Percentiles rank a stretch among this genome's conserved stretches.
These are phyloP conservation scores for Sebastes umbrosus DNA, from an alignment of 2,797 vertebrate genomes.

Conservation along the genomic window DNA sequence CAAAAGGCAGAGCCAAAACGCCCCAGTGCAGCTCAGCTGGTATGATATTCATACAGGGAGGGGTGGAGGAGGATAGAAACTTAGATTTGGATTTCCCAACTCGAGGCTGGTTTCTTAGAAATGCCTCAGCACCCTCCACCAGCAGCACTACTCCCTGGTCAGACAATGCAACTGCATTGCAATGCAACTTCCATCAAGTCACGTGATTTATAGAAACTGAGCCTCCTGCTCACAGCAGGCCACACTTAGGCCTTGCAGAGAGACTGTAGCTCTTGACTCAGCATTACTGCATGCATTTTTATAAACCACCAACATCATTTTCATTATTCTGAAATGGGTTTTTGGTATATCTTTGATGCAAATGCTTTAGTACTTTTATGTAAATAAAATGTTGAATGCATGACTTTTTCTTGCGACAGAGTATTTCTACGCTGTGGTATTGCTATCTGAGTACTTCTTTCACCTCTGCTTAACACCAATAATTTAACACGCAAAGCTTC, in stretches of 20 bases:
- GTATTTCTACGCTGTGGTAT: neutral
- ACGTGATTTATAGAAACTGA: slow-evolving; percentile 65
- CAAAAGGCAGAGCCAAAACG: neutral
- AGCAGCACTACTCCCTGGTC: slow-evolving; percentile 14
- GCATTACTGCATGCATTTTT: neutral
- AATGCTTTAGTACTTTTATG: neutral
- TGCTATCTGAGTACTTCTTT: neutral
- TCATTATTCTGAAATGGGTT: too few species aligned
- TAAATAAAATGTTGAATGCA: neutral
- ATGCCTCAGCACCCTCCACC: neutral
- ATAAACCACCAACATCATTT: too few species aligned
- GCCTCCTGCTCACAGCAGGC: neutral
- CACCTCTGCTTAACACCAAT: neutral
- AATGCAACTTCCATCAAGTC: slow-evolving; percentile 37
- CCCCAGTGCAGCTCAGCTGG: neutral
- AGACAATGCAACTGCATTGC: neutral
- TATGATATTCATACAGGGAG: neutral
- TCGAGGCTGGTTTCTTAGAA: slow-evolving; percentile 29
- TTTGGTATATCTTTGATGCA: neutral
- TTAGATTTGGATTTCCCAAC: slow-evolving; percentile 27
- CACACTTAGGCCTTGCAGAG: neutral
- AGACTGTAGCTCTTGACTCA: slow-evolving; percentile 1
- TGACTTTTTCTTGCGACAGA: neutral
- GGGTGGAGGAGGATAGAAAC: too few species aligned
- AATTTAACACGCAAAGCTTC: neutral